A percentile compares a stretch with the other conserved stretches of the same genome.
phyloP scores from a whole-genome alignment of 2,888 invertebrate genomes.

The Didymodactylos carnosus region DNA sequence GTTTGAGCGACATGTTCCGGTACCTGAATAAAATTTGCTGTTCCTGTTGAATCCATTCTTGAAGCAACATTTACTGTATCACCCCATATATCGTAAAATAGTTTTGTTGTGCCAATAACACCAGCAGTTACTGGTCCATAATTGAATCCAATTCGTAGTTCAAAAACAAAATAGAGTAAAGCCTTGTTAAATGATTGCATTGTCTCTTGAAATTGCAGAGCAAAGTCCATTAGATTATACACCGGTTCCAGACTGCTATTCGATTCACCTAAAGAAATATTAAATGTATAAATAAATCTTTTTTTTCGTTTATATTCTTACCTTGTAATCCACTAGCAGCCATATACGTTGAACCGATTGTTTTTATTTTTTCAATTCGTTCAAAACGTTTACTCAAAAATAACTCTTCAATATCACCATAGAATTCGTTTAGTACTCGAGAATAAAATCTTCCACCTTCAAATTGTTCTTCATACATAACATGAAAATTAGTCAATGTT shows the following conservation, averaged over 20 bases:
- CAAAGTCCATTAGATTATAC: constrained; percentile 60
- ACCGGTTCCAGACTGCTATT: neutral
- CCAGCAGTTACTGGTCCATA: constrained; percentile 45
- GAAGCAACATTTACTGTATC: constrained; percentile 92
- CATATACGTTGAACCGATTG: constrained; percentile 90
- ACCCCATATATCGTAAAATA: constrained; percentile 95
- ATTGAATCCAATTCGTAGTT: constrained; percentile 55
- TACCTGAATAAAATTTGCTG: constrained; percentile 25
- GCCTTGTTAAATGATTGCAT: constrained; percentile 19
- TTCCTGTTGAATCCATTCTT: constrained; percentile 86
- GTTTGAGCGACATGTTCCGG: constrained; percentile 36
- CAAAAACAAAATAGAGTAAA: constrained; percentile 34
- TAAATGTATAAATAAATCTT: neutral
- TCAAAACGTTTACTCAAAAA: constrained; percentile 58
- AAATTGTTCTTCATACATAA: constrained; percentile 91
- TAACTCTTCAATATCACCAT: constrained; percentile 83
- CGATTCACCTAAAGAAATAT: neutral
- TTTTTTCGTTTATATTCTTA: constrained; percentile 35
- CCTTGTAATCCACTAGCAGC: constrained; percentile 80
- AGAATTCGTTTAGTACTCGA: constrained; percentile 77
- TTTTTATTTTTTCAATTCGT: constrained; percentile 87
- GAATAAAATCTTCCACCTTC: constrained; percentile 80
- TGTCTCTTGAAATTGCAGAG: constrained; percentile 58
- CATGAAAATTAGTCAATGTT: constrained; percentile 72
- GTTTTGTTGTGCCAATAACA: constrained; percentile 76